These are phyloP conservation scores for Amphipyra tragopoginis DNA, from an alignment of 2,888 invertebrate species.

Conservation along the genomic window DNA sequence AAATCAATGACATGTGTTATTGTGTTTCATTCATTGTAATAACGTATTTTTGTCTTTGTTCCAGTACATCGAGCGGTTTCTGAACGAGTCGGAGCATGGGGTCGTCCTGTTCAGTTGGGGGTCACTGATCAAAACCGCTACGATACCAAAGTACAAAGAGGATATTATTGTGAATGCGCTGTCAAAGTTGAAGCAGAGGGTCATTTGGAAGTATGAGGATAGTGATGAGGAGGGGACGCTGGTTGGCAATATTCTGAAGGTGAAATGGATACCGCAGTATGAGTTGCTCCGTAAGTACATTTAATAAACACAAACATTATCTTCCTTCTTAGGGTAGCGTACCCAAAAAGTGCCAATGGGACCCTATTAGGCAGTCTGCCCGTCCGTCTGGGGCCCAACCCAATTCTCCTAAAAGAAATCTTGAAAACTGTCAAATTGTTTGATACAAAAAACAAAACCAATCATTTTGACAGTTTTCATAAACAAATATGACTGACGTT, in stretches of 20 bases:
- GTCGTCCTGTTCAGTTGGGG: slow-evolving; percentile 94
- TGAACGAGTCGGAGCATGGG: slow-evolving; percentile 92
- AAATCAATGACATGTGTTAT: too few species aligned
- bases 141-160: slow-evolving; percentile 91
- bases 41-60: slow-evolving; percentile 56
- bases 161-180: slow-evolving; percentile 91
- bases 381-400: too few species aligned
- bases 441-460: too few species aligned
- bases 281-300: slow-evolving; percentile 92
- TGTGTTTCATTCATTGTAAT: too few species aligned
- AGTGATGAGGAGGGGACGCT: slow-evolving; percentile 78
- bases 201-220: slow-evolving; percentile 95
- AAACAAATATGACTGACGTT: too few species aligned
- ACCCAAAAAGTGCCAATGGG: too few species aligned
- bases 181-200: slow-evolving; percentile 91
- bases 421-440: too few species aligned
- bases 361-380: too few species aligned
- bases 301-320: background rate
- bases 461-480: too few species aligned
- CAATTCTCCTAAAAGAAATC: too few species aligned
- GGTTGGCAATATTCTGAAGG: slow-evolving; percentile 88
- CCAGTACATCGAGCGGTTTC: slow-evolving; percentile 91
- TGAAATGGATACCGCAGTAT: slow-evolving; percentile 93
- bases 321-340: too few species aligned
- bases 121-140: slow-evolving; percentile 92